phyloP scores from a whole-genome alignment of 2,797 vertebrate genomes.

The Enteromius unitaeniatus region DNA sequence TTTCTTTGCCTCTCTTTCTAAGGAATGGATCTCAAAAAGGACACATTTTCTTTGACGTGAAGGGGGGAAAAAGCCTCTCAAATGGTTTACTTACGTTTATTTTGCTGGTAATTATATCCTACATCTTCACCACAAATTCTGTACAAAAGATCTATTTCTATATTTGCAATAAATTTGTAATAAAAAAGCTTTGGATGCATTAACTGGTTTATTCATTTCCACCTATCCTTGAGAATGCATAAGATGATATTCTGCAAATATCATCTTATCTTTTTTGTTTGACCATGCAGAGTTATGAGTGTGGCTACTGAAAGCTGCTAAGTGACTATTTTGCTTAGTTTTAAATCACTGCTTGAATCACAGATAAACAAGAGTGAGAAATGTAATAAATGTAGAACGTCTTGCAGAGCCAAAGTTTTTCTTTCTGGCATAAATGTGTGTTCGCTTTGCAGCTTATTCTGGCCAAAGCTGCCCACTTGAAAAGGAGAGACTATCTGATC shows the following conservation, averaged over 20 bases:
- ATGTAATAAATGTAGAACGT: not conserved
- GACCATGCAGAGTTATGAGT: not conserved
- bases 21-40: conserved; percentile 44
- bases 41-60: conserved; percentile 59
- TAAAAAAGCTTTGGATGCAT: conserved; percentile 56
- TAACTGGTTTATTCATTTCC: conserved; percentile 29
- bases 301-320: conserved; percentile 7
- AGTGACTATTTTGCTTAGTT: not conserved
- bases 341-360: not conserved
- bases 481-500: not conserved
- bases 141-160: conserved; percentile 87
- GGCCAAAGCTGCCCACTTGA: conserved; percentile 1
- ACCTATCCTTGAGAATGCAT: not conserved
- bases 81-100: conserved; percentile 60
- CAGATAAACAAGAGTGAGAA: not conserved
- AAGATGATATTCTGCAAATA: not conserved
- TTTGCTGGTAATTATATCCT: conserved; percentile 74
- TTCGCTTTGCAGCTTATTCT: not conserved
- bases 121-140: conserved; percentile 75
- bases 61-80: conserved; percentile 62
- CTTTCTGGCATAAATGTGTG: not conserved
- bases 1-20: conserved; percentile 50
- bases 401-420: not conserved
- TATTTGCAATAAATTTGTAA: conserved; percentile 88
- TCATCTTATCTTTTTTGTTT: not conserved